A percentile compares a stretch with the other conserved stretches of the same genome.
Evolutionary conservation across 2,113 vertebrate species (phyloP).

Genomic region (Myxocyprinus asiaticus): DNA sequence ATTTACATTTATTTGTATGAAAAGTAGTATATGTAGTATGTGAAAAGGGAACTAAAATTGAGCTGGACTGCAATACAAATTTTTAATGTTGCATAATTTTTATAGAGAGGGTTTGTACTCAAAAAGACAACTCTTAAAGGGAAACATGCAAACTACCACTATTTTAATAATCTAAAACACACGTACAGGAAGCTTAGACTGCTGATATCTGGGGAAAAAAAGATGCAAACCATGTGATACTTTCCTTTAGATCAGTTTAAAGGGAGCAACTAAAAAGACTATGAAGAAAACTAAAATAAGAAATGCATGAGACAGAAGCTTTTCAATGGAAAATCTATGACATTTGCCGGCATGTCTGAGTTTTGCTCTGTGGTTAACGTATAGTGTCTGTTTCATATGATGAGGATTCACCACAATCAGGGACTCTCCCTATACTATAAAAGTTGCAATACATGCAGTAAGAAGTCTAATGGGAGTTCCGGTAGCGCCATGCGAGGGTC

Average conservation of each 20-base stretch:
- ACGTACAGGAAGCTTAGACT: background rate
- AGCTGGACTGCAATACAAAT: background rate
- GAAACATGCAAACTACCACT: background rate
- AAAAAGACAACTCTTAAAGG: background rate
- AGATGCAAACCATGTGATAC: background rate
- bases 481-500: too few relatives aligned
- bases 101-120: too few relatives aligned
- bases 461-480: background rate
- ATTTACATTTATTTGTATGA: constrained; percentile 6
- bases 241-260: background rate
- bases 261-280: too few relatives aligned
- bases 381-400: too few relatives aligned
- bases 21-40: background rate
- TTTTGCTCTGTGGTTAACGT: constrained; percentile 38
- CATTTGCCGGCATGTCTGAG: constrained; percentile 14
- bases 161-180: background rate
- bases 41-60: background rate
- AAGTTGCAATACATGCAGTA: background rate
- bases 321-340: background rate
- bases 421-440: constrained; percentile 1
- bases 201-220: too few relatives aligned
- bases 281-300: too few relatives aligned
- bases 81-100: background rate
- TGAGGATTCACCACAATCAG: too few relatives aligned
- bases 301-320: too few relatives aligned